Percentiles rank a stretch among this genome's conserved stretches.
These are phyloP conservation scores for Linnaemya tessellans DNA, from an alignment of 2,888 invertebrate species.

Conservation along the genomic window DNA sequence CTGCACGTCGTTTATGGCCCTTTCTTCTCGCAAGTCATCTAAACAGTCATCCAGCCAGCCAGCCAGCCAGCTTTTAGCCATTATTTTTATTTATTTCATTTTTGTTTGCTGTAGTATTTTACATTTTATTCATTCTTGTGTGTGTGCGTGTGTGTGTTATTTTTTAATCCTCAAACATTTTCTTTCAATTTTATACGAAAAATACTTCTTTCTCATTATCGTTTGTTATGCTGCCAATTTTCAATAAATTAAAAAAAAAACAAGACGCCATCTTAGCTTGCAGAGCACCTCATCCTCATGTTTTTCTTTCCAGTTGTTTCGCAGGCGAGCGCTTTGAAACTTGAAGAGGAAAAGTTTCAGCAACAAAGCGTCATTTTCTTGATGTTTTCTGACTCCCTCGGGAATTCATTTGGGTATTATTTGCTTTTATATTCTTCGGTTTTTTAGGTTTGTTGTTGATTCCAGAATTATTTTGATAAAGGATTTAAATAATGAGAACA, in stretches of 20 bases:
- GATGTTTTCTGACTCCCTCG: slow-evolving; percentile 72
- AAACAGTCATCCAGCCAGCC: slow-evolving; percentile 10
- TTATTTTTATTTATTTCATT: slow-evolving; percentile 80
- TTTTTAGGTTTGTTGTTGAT: slow-evolving; percentile 25
- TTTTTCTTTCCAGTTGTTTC: slow-evolving; percentile 2
- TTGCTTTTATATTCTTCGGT: slow-evolving; percentile 23
- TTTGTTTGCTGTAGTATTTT: slow-evolving; percentile 75
- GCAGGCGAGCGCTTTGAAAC: slow-evolving; percentile 38
- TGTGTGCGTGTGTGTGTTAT: neutral
- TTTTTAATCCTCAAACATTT: slow-evolving; percentile 67
- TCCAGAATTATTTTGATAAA: slow-evolving; percentile 69
- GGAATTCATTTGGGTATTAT: slow-evolving; percentile 61
- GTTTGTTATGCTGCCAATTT: slow-evolving; percentile 73
- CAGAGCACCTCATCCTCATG: slow-evolving; percentile 24
- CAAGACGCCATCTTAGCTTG: slow-evolving; percentile 66
- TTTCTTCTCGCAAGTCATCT: slow-evolving; percentile 15
- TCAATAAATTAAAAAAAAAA: slow-evolving; percentile 73
- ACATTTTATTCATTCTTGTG: slow-evolving; percentile 59
- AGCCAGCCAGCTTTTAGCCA: slow-evolving; percentile 65
- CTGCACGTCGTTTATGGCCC: slow-evolving; percentile 20
- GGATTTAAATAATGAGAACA: slow-evolving; percentile 69
- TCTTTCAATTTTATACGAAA: slow-evolving; percentile 60
- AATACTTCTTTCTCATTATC: slow-evolving; percentile 65
- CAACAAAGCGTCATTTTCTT: slow-evolving; percentile 70
- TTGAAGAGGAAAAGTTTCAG: slow-evolving; percentile 45